Evolutionary conservation across 1,140 invertebrate genomes (phyloP).

Genomic region (Drosophila kanapiae): DNA sequence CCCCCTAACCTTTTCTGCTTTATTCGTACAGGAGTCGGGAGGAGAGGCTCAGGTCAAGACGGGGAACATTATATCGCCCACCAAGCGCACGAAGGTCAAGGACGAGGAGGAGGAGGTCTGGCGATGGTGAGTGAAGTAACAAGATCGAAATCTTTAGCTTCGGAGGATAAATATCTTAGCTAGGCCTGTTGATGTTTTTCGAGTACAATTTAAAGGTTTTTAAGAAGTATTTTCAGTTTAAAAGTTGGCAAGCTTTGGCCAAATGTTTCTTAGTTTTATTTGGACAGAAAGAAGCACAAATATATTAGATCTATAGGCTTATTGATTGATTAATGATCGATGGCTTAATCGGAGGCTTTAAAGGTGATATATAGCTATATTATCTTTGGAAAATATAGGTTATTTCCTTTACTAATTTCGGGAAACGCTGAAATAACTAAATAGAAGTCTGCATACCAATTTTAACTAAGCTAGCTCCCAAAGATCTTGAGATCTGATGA

Average conservation of each 20-base stretch:
- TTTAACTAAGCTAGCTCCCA: neutral
- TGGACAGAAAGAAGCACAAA: no score
- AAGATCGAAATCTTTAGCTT: neutral
- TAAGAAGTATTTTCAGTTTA: neutral
- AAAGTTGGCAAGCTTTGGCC: no score
- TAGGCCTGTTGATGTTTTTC: no score
- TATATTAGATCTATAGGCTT: no score
- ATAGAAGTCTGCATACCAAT: neutral
- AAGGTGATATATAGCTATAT: no score
- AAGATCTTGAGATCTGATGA: neutral
- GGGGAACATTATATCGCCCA: slow-evolving; percentile 84
- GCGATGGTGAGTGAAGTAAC: slow-evolving; percentile 92
- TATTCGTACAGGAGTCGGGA: slow-evolving; percentile 36
- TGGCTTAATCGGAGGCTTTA: no score
- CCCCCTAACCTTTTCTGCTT: neutral
- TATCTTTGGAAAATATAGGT: no score
- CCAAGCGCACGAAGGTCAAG: slow-evolving; percentile 90
- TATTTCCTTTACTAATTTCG: neutral
- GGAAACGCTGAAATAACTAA: neutral
- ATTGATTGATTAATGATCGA: no score
- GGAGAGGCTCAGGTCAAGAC: slow-evolving; percentile 43
- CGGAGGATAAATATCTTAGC: neutral
- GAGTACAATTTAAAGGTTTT: neutral
- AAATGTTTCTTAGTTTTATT: no score
- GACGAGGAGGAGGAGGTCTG: slow-evolving; percentile 94